Conservation (phyloP, 2,797 vertebrate genomes). For the Gymnopithys bicolor region DNA sequence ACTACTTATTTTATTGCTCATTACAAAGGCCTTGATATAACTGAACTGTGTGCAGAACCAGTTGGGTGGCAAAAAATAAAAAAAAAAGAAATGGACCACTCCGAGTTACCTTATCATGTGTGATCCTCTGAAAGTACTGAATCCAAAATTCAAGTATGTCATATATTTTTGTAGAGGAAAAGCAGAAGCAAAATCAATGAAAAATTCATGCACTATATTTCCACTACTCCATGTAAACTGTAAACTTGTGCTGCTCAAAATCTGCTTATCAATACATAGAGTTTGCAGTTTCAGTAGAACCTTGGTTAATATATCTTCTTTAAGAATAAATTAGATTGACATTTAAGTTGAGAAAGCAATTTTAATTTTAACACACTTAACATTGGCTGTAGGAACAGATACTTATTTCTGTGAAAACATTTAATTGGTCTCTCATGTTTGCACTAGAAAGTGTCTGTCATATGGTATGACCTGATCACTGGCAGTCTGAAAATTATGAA, state of each 20-base stretch:
- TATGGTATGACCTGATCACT: neutral
- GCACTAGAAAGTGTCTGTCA: neutral
- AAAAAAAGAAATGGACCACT: rapidly evolving
- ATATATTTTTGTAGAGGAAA: neutral
- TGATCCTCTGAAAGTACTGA: neutral
- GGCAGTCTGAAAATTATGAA: neutral
- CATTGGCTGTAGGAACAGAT: neutral
- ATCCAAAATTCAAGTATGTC: neutral
- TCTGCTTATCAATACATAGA: neutral
- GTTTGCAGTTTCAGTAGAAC: neutral
- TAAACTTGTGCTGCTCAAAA: neutral
- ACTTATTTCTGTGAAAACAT: neutral
- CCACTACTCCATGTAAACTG: neutral
- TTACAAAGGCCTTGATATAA: neutral
- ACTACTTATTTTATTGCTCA: neutral
- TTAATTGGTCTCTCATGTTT: neutral
- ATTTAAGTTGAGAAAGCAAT: neutral
- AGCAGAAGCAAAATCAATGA: neutral
- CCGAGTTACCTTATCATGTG: neutral
- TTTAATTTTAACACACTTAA: neutral
- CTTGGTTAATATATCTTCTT: neutral
- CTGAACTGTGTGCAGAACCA: neutral
- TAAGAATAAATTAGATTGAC: neutral
- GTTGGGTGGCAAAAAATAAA: too few relatives aligned
- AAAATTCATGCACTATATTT: neutral